Evolutionary conservation across 2,888 invertebrate species (phyloP), one percentile per base, ranked within the genome.

Genomic region (Lasioglossum vierecki): DNA sequence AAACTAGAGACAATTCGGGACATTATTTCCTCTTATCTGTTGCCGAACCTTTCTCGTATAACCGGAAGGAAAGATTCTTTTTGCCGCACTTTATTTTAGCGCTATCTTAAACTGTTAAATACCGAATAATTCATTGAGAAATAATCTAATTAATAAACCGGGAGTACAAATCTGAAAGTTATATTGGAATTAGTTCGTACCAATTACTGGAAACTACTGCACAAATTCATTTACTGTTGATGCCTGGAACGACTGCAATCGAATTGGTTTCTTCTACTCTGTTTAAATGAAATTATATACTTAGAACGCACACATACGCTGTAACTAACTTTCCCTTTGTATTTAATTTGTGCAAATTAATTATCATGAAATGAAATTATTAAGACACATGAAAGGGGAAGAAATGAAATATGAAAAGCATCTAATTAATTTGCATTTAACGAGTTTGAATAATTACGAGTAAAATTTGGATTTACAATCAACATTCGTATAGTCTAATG

Each of bases 1-100:
- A 60, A 81, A 83, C 73, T 77, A 68, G 78, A 66, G 76, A 79
- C 53, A 11, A 39, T 44, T 46, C 18, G 13, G 22, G 68, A 18
- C 68, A 22, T 22, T 35, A 22, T 9, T 35, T 39, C 39, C 22
- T 9, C 22, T 68, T 35, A 68, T 68, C 15, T 63, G 60, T 63
- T 0, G 30, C 30, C 15, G 13, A 26, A 15, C 11, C 26, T 13
- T 63, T 1, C 26, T 63, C 26, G 26, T 13, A 5, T 15, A 26
- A 63, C 15, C 26, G 26, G 4, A 63, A 26, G 4, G 57, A 57
- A n/a, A n/a, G 57, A n/a, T 11, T 4, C 57, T n/a, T 9, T 11
- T 57, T 8, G n/a, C n/a, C n/a, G 57, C 9, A 9, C 3, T 57
- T n/a, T 57, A 11, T 57, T n/a, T n/a, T 1, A n/a, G 11, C 57